Evolutionary conservation across 2,797 vertebrate species (phyloP).

Genomic region (Adelosebastes latens): DNA sequence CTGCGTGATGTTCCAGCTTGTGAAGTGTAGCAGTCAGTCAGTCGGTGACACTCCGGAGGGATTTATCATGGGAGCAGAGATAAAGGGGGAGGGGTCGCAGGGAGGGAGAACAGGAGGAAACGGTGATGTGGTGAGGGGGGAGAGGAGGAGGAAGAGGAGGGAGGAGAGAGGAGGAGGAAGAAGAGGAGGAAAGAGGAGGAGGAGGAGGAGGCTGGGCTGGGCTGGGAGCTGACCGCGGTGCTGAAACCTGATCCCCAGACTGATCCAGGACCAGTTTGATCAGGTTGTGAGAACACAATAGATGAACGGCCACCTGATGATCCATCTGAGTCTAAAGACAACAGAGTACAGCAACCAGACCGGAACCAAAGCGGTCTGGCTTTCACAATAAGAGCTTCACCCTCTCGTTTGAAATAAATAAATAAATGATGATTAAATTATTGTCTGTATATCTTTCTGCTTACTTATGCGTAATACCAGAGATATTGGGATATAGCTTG

Average conservation of each 20-base stretch:
- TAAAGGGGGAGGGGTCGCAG: conserved; percentile 55
- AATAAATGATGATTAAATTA: background rate
- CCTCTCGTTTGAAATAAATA: background rate
- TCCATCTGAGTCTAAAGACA: conserved; percentile 28
- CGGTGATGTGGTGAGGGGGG: conserved; percentile 20
- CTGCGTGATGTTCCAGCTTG: conserved; percentile 21
- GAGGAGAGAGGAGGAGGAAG: conserved; percentile 45
- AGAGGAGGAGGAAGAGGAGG: background rate
- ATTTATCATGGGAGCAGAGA: conserved; percentile 27
- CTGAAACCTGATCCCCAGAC: conserved; percentile 51
- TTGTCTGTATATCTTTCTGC: too few species aligned
- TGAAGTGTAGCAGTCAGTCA: conserved; percentile 26
- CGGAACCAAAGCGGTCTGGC: conserved; percentile 7
- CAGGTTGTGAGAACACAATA: background rate
- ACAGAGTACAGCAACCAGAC: background rate
- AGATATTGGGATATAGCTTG: background rate
- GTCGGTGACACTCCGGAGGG: conserved; percentile 28
- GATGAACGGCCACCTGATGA: conserved; percentile 65
- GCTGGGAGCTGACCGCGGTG: conserved; percentile 59
- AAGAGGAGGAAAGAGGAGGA: background rate
- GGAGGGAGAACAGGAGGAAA: conserved; percentile 11
- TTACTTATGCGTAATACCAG: background rate
- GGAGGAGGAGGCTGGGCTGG: conserved; percentile 17
- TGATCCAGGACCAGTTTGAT: conserved; percentile 47
- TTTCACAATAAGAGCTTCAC: conserved; percentile 49